These are phyloP conservation scores for Catocala sponsa DNA, from an alignment of 2,888 invertebrate species.

Conservation along the genomic window DNA sequence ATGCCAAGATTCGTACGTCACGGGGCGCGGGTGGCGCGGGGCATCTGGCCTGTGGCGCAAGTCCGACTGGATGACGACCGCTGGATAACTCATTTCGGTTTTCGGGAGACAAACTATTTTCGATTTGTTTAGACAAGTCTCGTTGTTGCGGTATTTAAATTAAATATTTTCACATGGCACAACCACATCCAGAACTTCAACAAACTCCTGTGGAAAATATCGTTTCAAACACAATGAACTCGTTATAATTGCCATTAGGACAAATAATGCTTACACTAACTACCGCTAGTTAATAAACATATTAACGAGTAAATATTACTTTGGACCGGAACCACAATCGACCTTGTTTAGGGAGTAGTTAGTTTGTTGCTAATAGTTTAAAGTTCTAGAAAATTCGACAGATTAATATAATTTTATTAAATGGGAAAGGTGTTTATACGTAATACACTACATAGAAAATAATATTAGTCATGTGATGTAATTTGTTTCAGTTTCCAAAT, in stretches of 20 bases:
- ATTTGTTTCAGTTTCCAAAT: background rate
- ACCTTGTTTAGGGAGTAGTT: too few species aligned
- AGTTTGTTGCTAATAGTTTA: too few species aligned
- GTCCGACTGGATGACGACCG: conserved; percentile 31
- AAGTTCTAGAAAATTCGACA: too few species aligned
- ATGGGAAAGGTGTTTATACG: too few species aligned
- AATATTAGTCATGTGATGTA: conserved; percentile 9
- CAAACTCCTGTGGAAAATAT: too few species aligned
- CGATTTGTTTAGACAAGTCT: conserved; percentile 40
- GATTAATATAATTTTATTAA: too few species aligned
- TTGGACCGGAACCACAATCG: background rate
- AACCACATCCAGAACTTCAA: too few species aligned
- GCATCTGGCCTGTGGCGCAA: conserved; percentile 53
- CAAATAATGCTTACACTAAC: too few species aligned
- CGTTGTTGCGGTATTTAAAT: conserved; percentile 6
- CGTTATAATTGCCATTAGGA: too few species aligned
- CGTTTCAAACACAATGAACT: too few species aligned
- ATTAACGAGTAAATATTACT: conserved; percentile 1
- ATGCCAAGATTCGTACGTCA: conserved; percentile 72
- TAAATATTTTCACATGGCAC: background rate
- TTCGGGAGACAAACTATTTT: conserved; percentile 27
- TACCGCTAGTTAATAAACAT: too few species aligned
- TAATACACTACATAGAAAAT: conserved; percentile 4
- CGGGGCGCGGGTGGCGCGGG: conserved; percentile 52
- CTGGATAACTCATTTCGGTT: conserved; percentile 40